Evolutionary conservation across 1,140 invertebrate species (phyloP).

Genomic region (Trachymyrmex cornetzi): DNA sequence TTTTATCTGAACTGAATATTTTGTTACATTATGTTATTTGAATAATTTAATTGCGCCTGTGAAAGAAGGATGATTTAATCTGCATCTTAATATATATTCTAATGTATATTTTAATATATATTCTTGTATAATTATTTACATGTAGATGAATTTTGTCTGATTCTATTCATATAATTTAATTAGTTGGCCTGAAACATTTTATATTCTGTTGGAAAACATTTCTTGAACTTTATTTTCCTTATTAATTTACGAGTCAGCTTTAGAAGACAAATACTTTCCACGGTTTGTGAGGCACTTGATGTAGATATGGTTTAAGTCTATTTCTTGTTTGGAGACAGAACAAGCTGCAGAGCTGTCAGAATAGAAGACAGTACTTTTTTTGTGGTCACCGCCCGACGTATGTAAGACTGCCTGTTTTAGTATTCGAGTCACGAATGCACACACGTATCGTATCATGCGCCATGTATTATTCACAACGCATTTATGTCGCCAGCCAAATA

Average conservation of each 20-base stretch:
- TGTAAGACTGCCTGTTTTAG: conserved; percentile 41
- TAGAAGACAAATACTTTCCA: not conserved
- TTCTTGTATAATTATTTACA: not conserved
- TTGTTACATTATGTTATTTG: not conserved
- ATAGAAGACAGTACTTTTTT: conserved; percentile 42
- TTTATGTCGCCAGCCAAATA: conserved; percentile 57
- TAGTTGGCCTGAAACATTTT: not conserved
- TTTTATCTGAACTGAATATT: conserved; percentile 18
- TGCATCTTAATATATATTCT: not conserved
- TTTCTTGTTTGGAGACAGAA: not conserved
- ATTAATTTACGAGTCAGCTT: not conserved
- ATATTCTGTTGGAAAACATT: not conserved
- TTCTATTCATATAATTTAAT: not conserved
- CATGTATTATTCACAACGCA: conserved; percentile 66
- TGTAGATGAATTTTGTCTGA: not conserved
- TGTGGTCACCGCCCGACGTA: conserved; percentile 45
- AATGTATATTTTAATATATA: not conserved
- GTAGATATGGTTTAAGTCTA: conserved; percentile 10
- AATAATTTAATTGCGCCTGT: not conserved
- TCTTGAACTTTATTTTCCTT: not conserved
- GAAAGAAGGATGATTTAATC: not conserved
- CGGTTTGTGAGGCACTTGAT: not conserved
- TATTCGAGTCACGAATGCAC: conserved; percentile 57
- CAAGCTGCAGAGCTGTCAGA: conserved; percentile 17
- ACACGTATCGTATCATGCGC: conserved; percentile 50